These are phyloP conservation scores for Pangasianodon gigas DNA, from an alignment of 2,113 vertebrate genomes.

Conservation along the genomic window DNA sequence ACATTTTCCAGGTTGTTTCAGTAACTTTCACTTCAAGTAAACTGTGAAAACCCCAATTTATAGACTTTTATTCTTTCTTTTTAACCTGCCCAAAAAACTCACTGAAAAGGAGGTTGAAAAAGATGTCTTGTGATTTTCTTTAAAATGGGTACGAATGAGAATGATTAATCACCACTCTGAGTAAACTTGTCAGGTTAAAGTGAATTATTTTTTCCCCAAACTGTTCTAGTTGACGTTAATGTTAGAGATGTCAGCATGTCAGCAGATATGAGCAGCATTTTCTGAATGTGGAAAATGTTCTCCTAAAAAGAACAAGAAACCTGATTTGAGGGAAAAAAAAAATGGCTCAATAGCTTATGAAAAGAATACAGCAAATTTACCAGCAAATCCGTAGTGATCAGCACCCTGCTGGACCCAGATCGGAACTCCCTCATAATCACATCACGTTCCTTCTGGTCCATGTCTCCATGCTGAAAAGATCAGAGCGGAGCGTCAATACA, in stretches of 20 bases:
- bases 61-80: no score
- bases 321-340: neutral
- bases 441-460: constrained; percentile 93
- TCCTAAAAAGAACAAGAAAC: neutral
- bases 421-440: constrained; percentile 90
- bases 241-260: neutral
- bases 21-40: no score
- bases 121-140: no score
- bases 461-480: constrained; percentile 82
- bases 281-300: no score
- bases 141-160: neutral
- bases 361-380: constrained; percentile 63
- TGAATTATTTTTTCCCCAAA: neutral
- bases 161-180: neutral
- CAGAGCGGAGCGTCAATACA: neutral
- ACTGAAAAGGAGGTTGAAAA: no score
- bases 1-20: neutral
- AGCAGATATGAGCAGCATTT: neutral
- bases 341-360: neutral
- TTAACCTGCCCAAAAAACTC: no score
- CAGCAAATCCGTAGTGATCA: constrained; percentile 90
- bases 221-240: neutral
- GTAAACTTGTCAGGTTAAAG: neutral
- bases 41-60: no score
- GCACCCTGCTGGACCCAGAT: constrained; percentile 85